Percentiles rank a stretch among this genome's conserved stretches.
Conservation (phyloP, 2,113 vertebrate genomes). For the Menidia beryllina region DNA sequence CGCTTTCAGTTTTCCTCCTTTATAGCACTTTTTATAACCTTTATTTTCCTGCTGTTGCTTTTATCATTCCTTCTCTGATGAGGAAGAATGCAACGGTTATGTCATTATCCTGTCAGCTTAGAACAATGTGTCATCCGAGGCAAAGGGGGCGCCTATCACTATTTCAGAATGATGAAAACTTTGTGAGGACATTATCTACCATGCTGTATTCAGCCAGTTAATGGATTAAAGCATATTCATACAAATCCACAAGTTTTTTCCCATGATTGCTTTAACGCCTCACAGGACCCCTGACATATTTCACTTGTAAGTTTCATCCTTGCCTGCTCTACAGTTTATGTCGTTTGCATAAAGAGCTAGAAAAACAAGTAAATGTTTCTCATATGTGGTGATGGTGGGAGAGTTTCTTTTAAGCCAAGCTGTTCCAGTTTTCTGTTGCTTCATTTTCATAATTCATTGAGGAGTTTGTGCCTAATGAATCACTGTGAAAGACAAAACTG, state of each 20-base stretch:
- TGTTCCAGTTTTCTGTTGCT: not conserved
- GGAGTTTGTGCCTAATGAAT: constrained; percentile 7
- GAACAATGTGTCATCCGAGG: constrained; percentile 10
- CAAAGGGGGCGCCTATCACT: constrained; percentile 26
- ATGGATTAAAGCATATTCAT: no score
- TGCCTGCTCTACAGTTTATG: not conserved
- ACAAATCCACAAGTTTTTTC: no score
- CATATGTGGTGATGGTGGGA: not conserved
- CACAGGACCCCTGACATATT: not conserved
- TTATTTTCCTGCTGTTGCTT: constrained; percentile 26
- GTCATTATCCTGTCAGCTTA: not conserved
- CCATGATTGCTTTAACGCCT: no score
- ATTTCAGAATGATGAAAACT: constrained; percentile 33
- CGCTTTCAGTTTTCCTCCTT: constrained; percentile 51
- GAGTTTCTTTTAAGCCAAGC: not conserved
- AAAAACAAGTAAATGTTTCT: not conserved
- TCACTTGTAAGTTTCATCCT: not conserved
- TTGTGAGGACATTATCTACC: constrained; percentile 17
- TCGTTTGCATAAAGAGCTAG: not conserved
- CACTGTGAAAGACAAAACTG: not conserved
- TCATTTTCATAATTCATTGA: not conserved
- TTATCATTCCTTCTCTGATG: constrained; percentile 28
- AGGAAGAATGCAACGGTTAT: constrained; percentile 33
- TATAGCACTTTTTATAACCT: constrained; percentile 47
- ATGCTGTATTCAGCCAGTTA: constrained; percentile 13